A percentile compares a stretch with the other conserved stretches of the same genome.
phyloP scores from a whole-genome alignment of 2,797 vertebrate genomes.

The Lacerta agilis region DNA sequence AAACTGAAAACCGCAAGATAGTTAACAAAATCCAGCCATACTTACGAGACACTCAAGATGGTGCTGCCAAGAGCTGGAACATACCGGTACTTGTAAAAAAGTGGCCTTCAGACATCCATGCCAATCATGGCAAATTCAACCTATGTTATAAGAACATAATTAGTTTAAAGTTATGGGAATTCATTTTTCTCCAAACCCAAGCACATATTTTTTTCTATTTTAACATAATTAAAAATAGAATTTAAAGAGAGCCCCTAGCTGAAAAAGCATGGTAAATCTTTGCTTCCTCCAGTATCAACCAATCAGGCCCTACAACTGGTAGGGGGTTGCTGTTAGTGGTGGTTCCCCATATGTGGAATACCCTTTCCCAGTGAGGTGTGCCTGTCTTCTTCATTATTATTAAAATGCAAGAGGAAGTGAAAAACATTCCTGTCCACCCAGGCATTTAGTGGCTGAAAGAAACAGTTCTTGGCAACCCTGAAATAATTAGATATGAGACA shows the following conservation, averaged over 20 bases:
- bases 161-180: background rate
- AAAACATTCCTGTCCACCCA: no score
- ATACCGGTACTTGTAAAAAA: background rate
- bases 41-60: conserved; percentile 30
- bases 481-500: no score
- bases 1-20: background rate
- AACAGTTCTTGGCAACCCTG: no score
- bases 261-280: background rate
- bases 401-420: no score
- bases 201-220: background rate
- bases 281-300: no score
- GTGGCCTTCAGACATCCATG: conserved; percentile 23
- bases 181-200: background rate
- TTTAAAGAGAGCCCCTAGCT: background rate
- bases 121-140: background rate
- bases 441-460: no score
- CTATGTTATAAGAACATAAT: conserved; percentile 56
- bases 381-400: no score
- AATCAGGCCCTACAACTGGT: background rate
- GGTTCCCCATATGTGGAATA: no score
- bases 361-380: no score
- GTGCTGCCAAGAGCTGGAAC: conserved; percentile 13
- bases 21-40: conserved; percentile 61
- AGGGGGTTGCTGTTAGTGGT: no score
- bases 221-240: background rate